Evolutionary conservation across 1,140 invertebrate genomes (phyloP), one percentile per base, ranked within the genome.

Genomic region (Leptinotarsa texana): DNA sequence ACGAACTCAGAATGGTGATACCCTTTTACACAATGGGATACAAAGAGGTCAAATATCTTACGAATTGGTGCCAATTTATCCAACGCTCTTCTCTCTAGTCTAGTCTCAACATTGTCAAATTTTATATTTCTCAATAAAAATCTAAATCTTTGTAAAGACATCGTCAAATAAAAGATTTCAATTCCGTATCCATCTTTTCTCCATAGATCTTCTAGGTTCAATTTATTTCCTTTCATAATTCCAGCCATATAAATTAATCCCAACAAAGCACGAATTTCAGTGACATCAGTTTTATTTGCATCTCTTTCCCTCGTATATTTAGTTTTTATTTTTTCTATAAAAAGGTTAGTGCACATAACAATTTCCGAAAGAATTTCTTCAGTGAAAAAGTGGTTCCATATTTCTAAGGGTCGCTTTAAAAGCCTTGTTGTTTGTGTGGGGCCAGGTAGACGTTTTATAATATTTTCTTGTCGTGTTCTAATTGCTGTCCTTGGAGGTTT

Each of bases 61-160:
- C 75, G 57, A 71, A 75, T 73, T 13, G 74, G 48, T 65, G 67
- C 74, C 42, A 73, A 66, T 24, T 73, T 79, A 61, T 74, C 75
- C 13, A 51, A 67, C 66, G 51, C 27, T 72, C 48, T 47, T 76
- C 86, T 85, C 68, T 80, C 82, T 18, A 62, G 42, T 78, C 83
- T 80, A 27, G 81, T 80, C 63, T 79, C 72, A 15, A 83, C 78
- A 75, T 86, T 82, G 73, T 89, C 86, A 83, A 89, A 89, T 69
- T 85, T 81, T 11, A 89, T 77, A 75, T 86, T 85, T 68, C 86
- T 79, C 17, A 88, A 77, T 17, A 89, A 75, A 79, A 87, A 87
- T 79, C 82, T 83, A 80, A 88, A 88, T 74, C 87, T 73, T 18
- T 86, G 84, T 75, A 84, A 77, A 62, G 81, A 85, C 86, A 89